Base-by-base conservation (phyloP, 53 echinoderm and acorn worm species). In the Paelopatides confundens region DNA sequence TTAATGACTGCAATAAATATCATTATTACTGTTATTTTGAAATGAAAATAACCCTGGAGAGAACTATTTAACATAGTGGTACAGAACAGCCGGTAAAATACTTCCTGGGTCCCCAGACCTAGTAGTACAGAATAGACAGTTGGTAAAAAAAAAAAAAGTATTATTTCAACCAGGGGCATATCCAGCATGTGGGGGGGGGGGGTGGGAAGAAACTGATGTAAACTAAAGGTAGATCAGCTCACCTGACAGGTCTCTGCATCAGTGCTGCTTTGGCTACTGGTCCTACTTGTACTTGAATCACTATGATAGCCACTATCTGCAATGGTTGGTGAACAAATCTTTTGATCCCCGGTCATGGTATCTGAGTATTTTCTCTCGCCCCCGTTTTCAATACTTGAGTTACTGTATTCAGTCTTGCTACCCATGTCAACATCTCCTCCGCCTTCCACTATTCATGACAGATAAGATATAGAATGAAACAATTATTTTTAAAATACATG, bases 291-390 rank as follows among this genome's bases (percentile, higher is more conserved):
- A 38, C 84, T 83, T 23, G 84, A 83, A 27, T 83, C 84, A 65
- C 84, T 83, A 30, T 83, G 84, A 62, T 83, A 83, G 17, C 84
- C 84, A 31, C 65, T 83, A 38, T 83, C 84, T 18, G 84, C 38
- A 18, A 65, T 65, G 35, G 63, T 36, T 35, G 84, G 84, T 6
- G 84, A 83, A 13, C 84, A 65, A 23, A 83, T 64, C 37, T 83
- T 65, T 24, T 63, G 84, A 35, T 65, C 51, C 18, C 35, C 54
- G 4, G 29, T 28, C 21, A 43, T 28, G 23, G 39, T 26, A 43
- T 39, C 40, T n/a, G n/a, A n/a, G n/a, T n/a, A n/a, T n/a, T n/a
- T n/a, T n/a, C n/a, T n/a, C 76, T 64, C 65, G 32, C 52, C 79
- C 79, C 51, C 52, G 32, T 14, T 31, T 38, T 7, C 26, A 24